These are phyloP conservation scores for Mormyrus hasselquistii DNA, from an alignment of 2,797 vertebrate species.

Conservation along the genomic window DNA sequence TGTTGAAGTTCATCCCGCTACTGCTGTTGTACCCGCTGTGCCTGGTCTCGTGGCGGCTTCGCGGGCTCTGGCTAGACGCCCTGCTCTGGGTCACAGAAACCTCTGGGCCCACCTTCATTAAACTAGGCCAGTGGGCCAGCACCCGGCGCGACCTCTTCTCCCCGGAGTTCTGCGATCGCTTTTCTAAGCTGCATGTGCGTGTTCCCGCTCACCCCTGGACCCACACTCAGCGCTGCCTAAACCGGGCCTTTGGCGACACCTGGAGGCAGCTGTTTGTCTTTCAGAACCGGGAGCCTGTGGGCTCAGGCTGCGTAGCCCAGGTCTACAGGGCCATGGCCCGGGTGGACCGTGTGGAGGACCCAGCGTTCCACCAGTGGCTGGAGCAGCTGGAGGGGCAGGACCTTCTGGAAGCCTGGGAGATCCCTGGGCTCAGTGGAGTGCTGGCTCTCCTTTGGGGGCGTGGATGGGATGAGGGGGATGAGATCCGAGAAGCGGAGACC, in stretches of 20 bases:
- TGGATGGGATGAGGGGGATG: slow-evolving; percentile 22
- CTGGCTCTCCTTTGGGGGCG: slow-evolving; percentile 42
- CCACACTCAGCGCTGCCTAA: slow-evolving; percentile 72
- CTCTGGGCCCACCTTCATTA: slow-evolving; percentile 83
- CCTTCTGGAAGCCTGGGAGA: slow-evolving; percentile 68
- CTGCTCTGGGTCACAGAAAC: slow-evolving; percentile 80
- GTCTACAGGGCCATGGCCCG: slow-evolving; percentile 81
- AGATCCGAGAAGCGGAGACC: slow-evolving; percentile 27
- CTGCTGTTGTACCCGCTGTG: slow-evolving; percentile 73
- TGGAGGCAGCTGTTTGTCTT: slow-evolving; percentile 72
- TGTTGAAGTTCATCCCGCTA: slow-evolving; percentile 79
- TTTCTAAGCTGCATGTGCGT: slow-evolving; percentile 77
- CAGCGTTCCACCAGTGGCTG: slow-evolving; percentile 49
- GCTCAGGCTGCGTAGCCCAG: slow-evolving; percentile 87
- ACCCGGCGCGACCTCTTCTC: slow-evolving; percentile 87
- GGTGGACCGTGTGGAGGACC: slow-evolving; percentile 53
- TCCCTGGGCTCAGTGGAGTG: slow-evolving; percentile 56
- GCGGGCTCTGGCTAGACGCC: slow-evolving; percentile 65
- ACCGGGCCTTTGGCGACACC: slow-evolving; percentile 72
- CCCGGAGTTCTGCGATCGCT: slow-evolving; percentile 73
- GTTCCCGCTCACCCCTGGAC: slow-evolving; percentile 80
- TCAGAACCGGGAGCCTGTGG: slow-evolving; percentile 74
- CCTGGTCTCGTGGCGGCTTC: slow-evolving; percentile 58
- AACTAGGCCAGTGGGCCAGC: slow-evolving; percentile 93
- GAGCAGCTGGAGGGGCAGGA: slow-evolving; percentile 49